phyloP scores from a whole-genome alignment of 1,140 invertebrate species.

The Drosophila chauvacae region DNA sequence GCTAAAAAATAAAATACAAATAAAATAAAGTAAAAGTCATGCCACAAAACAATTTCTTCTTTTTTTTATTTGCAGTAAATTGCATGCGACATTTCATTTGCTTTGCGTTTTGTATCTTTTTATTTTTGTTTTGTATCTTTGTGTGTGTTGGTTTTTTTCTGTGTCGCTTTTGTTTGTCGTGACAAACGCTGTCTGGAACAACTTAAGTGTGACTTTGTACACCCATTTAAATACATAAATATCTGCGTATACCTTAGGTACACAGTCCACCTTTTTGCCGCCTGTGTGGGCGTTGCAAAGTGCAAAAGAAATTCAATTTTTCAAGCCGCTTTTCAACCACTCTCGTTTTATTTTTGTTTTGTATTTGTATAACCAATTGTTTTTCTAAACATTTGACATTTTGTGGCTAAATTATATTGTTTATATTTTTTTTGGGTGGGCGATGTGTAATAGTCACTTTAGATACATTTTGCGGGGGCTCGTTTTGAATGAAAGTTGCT shows the following conservation, averaged over 20 bases:
- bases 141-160: constrained; percentile 1
- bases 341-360: constrained; percentile 1
- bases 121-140: constrained; percentile 2
- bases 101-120: constrained; percentile 21
- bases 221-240: constrained; percentile 4
- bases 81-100: constrained; percentile 66
- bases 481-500: constrained; percentile 24
- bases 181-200: constrained; percentile 71
- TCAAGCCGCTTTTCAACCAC: constrained; percentile 31
- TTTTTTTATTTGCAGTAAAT: constrained; percentile 63
- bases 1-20: constrained; percentile 23
- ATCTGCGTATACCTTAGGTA: constrained; percentile 14
- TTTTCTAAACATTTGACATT: constrained; percentile 71
- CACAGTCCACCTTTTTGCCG: constrained; percentile 27
- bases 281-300: constrained; percentile 53
- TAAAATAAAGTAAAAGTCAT: constrained; percentile 72
- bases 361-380: constrained; percentile 62
- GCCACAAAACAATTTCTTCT: constrained; percentile 50
- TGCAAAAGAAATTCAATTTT: constrained; percentile 57
- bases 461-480: constrained; percentile 21
- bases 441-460: constrained; percentile 29
- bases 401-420: constrained; percentile 36
- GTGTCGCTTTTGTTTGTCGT: constrained; percentile 65
- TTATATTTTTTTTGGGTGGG: constrained; percentile 32
- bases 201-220: constrained; percentile 55